Base-by-base conservation (phyloP, 1,140 invertebrate species). In the Diorhabda sublineata region DNA sequence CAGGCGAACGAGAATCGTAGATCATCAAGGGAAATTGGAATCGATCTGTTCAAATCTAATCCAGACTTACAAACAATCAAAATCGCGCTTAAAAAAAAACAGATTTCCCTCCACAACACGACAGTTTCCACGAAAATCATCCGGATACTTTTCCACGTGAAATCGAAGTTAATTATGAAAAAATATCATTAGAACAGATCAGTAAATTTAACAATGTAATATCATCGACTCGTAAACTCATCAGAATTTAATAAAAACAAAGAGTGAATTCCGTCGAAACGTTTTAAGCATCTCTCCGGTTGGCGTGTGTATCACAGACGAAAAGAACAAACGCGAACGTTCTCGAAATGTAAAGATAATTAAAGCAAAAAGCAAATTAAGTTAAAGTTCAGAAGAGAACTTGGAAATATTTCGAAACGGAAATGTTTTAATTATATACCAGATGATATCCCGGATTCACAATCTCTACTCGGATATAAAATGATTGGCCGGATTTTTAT, bases 401-500 rank as follows among this genome's bases (percentile, higher is more conserved):
- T 62, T 71, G 66, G 61, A 67, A 71, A 68, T 64, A 71, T 71
- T 70, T 57, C 66, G 57, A 70, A 45, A 71, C 63, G 66, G 68
- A 71, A 68, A 64, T 62, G 70, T 71, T 71, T 71, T 71, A 71
- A 71, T 71, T 71, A 71, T 26, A 26, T 71, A 68, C 70, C 42
- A 67, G 69, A 57, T 62, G 64, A 52, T 65, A 61, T 70, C 69
- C 59, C 43, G 63, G 69, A 70, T 66, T 61, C 42, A 42, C 44
- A 65, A 65, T 65, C 64, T 70, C 64, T 61, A 58, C 42, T 58
- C 62, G 67, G 69, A 70, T 70, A 66, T 58, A 67, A 70, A 70
- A 65, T 65, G 64, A 65, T 45, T 65, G 47, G 44, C 64, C 42
- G 11, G 44, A 44, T 11, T 42, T 62, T 62, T 62, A 43, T 5